Conservation (phyloP, 2,888 invertebrate species). For the Xanthia togata region DNA sequence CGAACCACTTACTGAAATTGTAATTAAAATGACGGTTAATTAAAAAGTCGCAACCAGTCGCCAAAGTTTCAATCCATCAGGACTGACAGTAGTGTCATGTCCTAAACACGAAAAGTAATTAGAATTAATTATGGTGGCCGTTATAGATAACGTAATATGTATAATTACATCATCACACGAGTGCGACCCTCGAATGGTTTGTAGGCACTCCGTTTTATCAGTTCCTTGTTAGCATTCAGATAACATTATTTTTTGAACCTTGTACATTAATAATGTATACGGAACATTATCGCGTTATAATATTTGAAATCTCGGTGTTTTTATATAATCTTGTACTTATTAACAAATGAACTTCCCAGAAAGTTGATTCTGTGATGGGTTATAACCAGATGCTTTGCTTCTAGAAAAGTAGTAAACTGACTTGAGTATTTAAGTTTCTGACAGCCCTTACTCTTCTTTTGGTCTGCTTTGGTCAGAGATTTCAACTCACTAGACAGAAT, state of each 20-base stretch:
- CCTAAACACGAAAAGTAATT: constrained; percentile 60
- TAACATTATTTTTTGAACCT: constrained; percentile 63
- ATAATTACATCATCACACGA: constrained; percentile 46
- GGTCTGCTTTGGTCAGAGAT: too few relatives aligned
- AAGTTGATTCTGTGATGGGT: constrained; percentile 13
- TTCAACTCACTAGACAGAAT: too few relatives aligned
- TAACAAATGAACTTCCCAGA: background rate
- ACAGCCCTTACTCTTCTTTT: too few relatives aligned
- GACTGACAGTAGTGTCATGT: constrained; percentile 26
- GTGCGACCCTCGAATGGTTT: constrained; percentile 49
- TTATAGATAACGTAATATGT: constrained; percentile 62
- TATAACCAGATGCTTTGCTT: background rate
- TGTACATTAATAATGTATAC: constrained; percentile 47
- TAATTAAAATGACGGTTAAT: constrained; percentile 18
- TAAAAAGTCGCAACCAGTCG: constrained; percentile 15
- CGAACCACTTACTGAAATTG: constrained; percentile 13
- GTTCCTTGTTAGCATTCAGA: constrained; percentile 64
- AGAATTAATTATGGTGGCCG: constrained; percentile 64
- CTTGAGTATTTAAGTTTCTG: background rate
- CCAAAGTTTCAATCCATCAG: constrained; percentile 20
- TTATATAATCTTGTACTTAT: constrained; percentile 27
- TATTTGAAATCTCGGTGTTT: constrained; percentile 32
- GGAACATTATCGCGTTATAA: constrained; percentile 28
- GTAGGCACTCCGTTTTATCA: constrained; percentile 60
- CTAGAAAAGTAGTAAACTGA: background rate